phyloP scores from a whole-genome alignment of 2,797 vertebrate genomes.

The Pangasius sanitwongsei region DNA sequence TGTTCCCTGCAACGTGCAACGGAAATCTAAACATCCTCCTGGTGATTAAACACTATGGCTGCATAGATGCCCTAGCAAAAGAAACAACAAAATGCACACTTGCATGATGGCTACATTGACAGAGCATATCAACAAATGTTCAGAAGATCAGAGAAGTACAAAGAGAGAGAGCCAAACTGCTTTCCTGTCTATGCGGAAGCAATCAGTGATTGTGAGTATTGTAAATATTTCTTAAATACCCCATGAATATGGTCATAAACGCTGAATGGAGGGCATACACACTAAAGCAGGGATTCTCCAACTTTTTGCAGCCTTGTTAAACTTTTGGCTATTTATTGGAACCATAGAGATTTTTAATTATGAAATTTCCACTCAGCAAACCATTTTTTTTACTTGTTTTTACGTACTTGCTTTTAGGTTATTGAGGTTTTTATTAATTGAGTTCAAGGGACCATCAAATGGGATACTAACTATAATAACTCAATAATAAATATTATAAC shows the following conservation, averaged over 20 bases:
- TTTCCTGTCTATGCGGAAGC: constrained; percentile 28
- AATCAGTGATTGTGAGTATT: constrained; percentile 38
- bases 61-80: constrained; percentile 53
- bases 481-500: background rate
- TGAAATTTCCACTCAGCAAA: background rate
- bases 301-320: background rate
- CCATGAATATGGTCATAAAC: constrained; percentile 24
- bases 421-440: background rate
- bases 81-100: constrained; percentile 61
- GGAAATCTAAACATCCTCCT: constrained; percentile 72
- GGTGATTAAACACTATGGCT: constrained; percentile 70
- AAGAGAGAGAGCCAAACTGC: constrained; percentile 7
- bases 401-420: background rate
- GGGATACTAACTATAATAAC: background rate
- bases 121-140: constrained; percentile 49
- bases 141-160: constrained; percentile 26
- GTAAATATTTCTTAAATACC: constrained; percentile 25
- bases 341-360: background rate
- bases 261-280: background rate
- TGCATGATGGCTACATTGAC: constrained; percentile 56
- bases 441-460: background rate
- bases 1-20: constrained; percentile 67
- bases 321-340: background rate
- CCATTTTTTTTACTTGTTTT: background rate
- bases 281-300: background rate